These are phyloP conservation scores for Syrrhaptes paradoxus DNA, from an alignment of 2,113 vertebrate genomes.

Conservation along the genomic window DNA sequence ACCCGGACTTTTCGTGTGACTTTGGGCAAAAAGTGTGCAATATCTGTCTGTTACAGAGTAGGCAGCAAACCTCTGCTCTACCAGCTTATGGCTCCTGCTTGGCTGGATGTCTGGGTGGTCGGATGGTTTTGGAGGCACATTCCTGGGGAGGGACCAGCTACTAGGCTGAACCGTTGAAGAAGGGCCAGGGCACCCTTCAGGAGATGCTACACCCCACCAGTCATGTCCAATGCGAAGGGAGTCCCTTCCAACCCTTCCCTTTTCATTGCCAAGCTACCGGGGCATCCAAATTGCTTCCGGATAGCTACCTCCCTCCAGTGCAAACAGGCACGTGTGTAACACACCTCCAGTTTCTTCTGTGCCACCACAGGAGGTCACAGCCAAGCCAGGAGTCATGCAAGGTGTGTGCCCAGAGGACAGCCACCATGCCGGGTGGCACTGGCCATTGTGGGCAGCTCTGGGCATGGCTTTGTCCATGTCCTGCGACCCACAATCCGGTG, in stretches of 20 bases:
- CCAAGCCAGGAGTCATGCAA: neutral
- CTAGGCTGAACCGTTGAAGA: neutral
- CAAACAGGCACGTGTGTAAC: neutral
- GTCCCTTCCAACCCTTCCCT: neutral
- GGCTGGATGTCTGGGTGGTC: neutral
- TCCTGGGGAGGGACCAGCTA: neutral
- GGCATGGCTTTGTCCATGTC: neutral
- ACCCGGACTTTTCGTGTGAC: neutral
- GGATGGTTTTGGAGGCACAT: rapidly evolving
- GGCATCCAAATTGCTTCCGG: neutral
- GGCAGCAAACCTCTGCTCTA: neutral
- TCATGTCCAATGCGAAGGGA: neutral
- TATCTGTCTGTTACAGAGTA: neutral
- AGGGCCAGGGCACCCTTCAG: neutral
- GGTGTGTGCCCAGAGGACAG: neutral
- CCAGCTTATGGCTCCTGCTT: neutral
- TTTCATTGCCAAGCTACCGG: neutral
- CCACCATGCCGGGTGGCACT: no score
- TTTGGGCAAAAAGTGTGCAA: neutral
- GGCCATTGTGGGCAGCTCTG: neutral
- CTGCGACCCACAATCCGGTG: neutral
- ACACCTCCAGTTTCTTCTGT: neutral
- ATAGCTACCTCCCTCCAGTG: neutral
- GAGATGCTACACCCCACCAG: neutral
- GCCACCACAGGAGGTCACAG: neutral